Evolutionary conservation across 2,888 invertebrate species (phyloP).

Genomic region (Blera fallax): DNA sequence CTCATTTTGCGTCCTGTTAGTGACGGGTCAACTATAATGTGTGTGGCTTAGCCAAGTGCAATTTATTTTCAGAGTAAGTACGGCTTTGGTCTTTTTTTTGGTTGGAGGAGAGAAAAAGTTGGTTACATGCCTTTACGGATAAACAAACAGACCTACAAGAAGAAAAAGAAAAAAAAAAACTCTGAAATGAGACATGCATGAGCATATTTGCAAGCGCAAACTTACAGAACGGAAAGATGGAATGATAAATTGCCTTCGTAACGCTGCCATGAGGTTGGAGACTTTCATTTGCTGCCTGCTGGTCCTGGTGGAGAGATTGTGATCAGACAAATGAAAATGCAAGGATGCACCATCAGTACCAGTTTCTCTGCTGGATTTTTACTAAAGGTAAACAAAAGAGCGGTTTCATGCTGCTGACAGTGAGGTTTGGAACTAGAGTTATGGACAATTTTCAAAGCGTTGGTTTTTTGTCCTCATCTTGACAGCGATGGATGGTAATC

Average conservation of each 20-base stretch:
- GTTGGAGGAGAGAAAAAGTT: too few relatives aligned
- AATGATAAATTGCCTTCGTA: conserved; percentile 56
- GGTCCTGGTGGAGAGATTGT: conserved; percentile 24
- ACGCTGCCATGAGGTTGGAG: conserved; percentile 24
- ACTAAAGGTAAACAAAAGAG: conserved; percentile 54
- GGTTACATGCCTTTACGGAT: conserved; percentile 10
- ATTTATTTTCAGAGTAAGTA: conserved; percentile 57
- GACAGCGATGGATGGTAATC: conserved; percentile 44
- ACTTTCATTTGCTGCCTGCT: conserved; percentile 19
- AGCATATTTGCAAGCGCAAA: conserved; percentile 35
- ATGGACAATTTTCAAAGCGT: conserved; percentile 37
- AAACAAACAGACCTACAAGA: conserved; percentile 37
- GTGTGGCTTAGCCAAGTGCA: conserved; percentile 54
- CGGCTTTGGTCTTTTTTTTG: conserved; percentile 6
- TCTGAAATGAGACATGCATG: conserved; percentile 32
- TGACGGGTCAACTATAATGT: conserved; percentile 67
- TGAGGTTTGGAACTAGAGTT: conserved; percentile 46
- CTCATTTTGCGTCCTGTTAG: conserved; percentile 45
- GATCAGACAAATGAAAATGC: conserved; percentile 62
- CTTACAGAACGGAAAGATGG: conserved; percentile 55
- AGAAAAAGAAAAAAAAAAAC: conserved; percentile 9
- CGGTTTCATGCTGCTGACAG: conserved; percentile 60
- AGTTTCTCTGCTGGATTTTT: conserved; percentile 23
- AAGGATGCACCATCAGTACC: conserved; percentile 43
- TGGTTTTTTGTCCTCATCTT: conserved; percentile 6